Evolutionary conservation across 1,140 invertebrate species (phyloP).

Genomic region (Neodiprion fabricii): DNA sequence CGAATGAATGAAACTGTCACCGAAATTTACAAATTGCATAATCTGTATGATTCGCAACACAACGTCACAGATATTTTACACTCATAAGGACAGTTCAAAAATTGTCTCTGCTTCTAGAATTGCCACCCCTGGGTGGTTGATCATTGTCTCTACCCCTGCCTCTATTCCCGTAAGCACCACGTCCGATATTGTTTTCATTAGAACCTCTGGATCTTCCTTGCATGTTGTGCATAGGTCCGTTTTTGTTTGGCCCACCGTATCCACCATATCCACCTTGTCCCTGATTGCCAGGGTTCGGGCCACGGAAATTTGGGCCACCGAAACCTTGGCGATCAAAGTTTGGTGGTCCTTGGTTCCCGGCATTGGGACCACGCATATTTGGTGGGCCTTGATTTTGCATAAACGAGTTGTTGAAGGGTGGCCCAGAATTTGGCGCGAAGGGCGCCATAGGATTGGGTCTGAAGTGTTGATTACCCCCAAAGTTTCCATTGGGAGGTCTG

Average conservation of each 20-base stretch:
- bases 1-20: background rate
- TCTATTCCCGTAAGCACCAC: constrained; percentile 49
- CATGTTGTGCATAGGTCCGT: constrained; percentile 37
- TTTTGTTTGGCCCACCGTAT: constrained; percentile 32
- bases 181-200: constrained; percentile 46
- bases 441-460: constrained; percentile 45
- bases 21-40: background rate
- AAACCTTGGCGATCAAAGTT: constrained; percentile 52
- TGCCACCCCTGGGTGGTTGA: constrained; percentile 33
- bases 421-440: constrained; percentile 42
- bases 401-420: constrained; percentile 43
- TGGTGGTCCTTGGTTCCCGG: constrained; percentile 38
- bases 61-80: background rate
- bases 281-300: constrained; percentile 31
- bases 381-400: constrained; percentile 40
- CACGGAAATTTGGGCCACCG: constrained; percentile 47
- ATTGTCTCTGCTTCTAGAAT: constrained; percentile 47
- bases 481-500: constrained; percentile 50
- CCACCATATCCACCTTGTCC: constrained; percentile 13
- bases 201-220: constrained; percentile 40
- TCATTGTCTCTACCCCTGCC: constrained; percentile 52
- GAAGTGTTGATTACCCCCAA: constrained; percentile 51
- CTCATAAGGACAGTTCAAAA: constrained; percentile 35
- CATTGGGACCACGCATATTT: constrained; percentile 44
- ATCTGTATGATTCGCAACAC: background rate